phyloP scores from a whole-genome alignment of 1,140 invertebrate species.

The Drosophila elegans region DNA sequence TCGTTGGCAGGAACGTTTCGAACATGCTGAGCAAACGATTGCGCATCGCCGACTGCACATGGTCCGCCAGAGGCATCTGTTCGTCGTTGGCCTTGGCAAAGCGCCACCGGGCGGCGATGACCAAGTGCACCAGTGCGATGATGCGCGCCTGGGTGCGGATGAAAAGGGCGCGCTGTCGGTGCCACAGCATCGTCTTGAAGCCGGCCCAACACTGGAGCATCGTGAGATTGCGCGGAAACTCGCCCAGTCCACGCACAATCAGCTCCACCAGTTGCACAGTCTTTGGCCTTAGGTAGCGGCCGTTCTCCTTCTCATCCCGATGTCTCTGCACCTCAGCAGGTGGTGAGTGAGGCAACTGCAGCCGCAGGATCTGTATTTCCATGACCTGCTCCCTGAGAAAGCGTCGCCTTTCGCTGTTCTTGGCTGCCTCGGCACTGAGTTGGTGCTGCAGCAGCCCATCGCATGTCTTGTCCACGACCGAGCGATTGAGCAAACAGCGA shows the following conservation, averaged over 20 bases:
- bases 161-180: slow-evolving; percentile 48
- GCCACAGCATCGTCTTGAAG: slow-evolving; percentile 55
- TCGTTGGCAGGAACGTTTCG: slow-evolving; percentile 57
- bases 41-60: slow-evolving; percentile 36
- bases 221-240: slow-evolving; percentile 87
- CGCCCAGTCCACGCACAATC: slow-evolving; percentile 80
- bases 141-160: slow-evolving; percentile 58
- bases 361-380: slow-evolving; percentile 82
- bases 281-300: neutral
- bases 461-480: slow-evolving; percentile 75
- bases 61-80: neutral
- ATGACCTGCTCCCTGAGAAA: slow-evolving; percentile 85
- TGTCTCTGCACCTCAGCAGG: neutral
- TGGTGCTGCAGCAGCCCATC: slow-evolving; percentile 64
- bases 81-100: slow-evolving; percentile 6
- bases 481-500: slow-evolving; percentile 46
- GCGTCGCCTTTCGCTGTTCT: neutral
- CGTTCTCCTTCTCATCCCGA: no score
- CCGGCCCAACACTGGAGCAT: slow-evolving; percentile 82
- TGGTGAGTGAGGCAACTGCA: slow-evolving; percentile 72
- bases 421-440: slow-evolving; percentile 5
- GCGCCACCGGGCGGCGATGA: slow-evolving; percentile 57
- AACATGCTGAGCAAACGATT: slow-evolving; percentile 78
- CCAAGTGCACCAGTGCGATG: slow-evolving; percentile 58
- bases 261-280: slow-evolving; percentile 68